Percentiles rank a stretch among this genome's conserved stretches.
These are phyloP conservation scores for Drosophila virilis DNA, from an alignment of 1,140 invertebrate genomes.

Conservation along the genomic window DNA sequence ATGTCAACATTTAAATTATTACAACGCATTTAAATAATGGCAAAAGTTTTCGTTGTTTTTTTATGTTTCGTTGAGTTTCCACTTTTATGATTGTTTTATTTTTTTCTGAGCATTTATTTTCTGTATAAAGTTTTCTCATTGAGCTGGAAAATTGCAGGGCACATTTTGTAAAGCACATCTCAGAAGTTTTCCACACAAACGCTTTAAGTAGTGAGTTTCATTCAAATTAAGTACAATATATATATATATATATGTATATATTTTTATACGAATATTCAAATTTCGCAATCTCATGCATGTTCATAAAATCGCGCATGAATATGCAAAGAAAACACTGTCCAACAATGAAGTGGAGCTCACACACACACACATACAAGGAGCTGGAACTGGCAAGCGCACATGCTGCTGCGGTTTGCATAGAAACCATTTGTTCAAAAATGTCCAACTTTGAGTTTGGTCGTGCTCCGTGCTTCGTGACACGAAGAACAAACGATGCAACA, in stretches of 20 bases:
- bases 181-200: conserved; percentile 5
- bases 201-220: conserved; percentile 5
- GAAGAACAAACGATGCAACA: not conserved
- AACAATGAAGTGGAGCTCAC: conserved; percentile 25
- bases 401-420: conserved; percentile 56
- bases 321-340: conserved; percentile 42
- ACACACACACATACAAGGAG: conserved; percentile 1
- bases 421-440: conserved; percentile 67
- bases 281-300: conserved; percentile 42
- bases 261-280: conserved; percentile 13
- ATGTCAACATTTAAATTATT: conserved; percentile 78
- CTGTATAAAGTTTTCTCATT: conserved; percentile 9
- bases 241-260: conserved; percentile 14
- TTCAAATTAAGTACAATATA: conserved; percentile 5
- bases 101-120: not conserved
- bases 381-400: conserved; percentile 33
- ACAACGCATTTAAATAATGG: conserved; percentile 71
- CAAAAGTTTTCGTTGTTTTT: conserved; percentile 46
- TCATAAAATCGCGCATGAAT: conserved; percentile 29
- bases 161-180: conserved; percentile 1
- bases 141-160: conserved; percentile 14
- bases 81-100: conserved; percentile 37
- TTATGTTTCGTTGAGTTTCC: no score
- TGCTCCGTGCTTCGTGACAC: not conserved
- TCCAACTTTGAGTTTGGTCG: conserved; percentile 3